These are phyloP conservation scores for Gastrophryne carolinensis DNA, from an alignment of 2,797 vertebrate genomes.

Conservation along the genomic window DNA sequence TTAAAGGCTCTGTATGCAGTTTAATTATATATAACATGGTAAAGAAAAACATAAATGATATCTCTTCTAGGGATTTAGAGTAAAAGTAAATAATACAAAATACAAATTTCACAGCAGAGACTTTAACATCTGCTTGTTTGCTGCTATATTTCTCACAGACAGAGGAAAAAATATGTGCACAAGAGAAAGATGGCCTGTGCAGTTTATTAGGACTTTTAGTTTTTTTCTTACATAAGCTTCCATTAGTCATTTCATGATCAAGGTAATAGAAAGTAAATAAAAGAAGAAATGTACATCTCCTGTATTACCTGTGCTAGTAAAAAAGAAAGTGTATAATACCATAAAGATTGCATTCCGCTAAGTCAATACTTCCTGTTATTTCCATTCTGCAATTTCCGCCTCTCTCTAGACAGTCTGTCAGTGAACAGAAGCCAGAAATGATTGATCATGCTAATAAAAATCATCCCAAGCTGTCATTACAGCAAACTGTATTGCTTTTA, in stretches of 20 bases:
- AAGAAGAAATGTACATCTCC: slow-evolving; percentile 45
- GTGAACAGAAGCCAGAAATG: not conserved
- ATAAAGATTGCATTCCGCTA: slow-evolving; percentile 37
- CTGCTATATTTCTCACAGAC: slow-evolving; percentile 32
- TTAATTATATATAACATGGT: no score
- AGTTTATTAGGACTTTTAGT: slow-evolving; percentile 48
- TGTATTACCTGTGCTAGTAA: slow-evolving; percentile 39
- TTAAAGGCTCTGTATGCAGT: no score
- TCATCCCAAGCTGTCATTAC: slow-evolving; percentile 51
- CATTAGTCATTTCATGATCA: slow-evolving; percentile 47
- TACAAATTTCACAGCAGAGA: not conserved
- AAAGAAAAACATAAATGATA: slow-evolving; percentile 9
- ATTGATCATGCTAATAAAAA: slow-evolving; percentile 30
- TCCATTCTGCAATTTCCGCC: slow-evolving; percentile 51
- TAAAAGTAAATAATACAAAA: not conserved
- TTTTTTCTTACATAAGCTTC: slow-evolving; percentile 37
- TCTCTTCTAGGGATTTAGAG: not conserved
- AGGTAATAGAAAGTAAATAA: slow-evolving; percentile 48
- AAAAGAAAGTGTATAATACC: slow-evolving; percentile 43
- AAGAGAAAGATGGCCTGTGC: slow-evolving; percentile 36
- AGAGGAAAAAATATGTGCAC: slow-evolving; percentile 27
- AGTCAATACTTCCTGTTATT: slow-evolving; percentile 48
- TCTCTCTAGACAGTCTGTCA: slow-evolving; percentile 43
- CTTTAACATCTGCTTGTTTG: not conserved
- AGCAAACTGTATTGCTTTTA: slow-evolving; percentile 54